Conservation (phyloP, 2,888 invertebrate species). For the Melanchra persicariae region DNA sequence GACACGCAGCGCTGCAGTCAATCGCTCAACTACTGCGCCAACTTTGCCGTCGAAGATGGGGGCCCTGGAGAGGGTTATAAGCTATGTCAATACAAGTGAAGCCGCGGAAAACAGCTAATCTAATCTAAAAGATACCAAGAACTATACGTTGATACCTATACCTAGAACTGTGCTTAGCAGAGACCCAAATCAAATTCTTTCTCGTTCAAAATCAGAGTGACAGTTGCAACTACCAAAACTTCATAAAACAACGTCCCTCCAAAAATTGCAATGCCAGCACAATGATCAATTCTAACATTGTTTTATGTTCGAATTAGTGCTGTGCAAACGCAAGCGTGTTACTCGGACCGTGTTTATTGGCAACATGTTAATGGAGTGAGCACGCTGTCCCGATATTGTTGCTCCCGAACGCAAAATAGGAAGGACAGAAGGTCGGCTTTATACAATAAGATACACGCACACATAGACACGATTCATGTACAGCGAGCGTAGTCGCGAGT, state of each 20-base stretch:
- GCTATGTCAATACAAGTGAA: no score
- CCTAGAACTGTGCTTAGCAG: not conserved
- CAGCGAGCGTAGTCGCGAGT: not conserved
- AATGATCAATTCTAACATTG: slow-evolving; percentile 33
- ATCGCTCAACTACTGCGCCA: no score
- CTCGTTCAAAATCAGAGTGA: not conserved
- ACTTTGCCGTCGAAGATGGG: no score
- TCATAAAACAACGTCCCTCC: not conserved
- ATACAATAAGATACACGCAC: not conserved
- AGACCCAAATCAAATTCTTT: not conserved
- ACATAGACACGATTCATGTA: not conserved
- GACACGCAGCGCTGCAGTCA: no score
- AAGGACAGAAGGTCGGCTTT: not conserved
- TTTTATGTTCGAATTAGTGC: slow-evolving; percentile 57
- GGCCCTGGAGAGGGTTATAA: no score
- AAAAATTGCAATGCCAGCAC: slow-evolving; percentile 27
- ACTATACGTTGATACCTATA: not conserved
- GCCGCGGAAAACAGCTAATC: no score
- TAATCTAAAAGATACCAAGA: no score
- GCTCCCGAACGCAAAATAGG: slow-evolving; percentile 21
- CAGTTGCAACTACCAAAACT: not conserved
- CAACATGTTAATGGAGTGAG: slow-evolving; percentile 56
- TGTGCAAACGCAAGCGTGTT: slow-evolving; percentile 50
- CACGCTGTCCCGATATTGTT: slow-evolving; percentile 44
- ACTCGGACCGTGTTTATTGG: slow-evolving; percentile 60